A percentile compares a stretch with the other conserved stretches of the same genome.
Conservation (phyloP, 2,113 vertebrate genomes). For the Hippotragus niger region DNA sequence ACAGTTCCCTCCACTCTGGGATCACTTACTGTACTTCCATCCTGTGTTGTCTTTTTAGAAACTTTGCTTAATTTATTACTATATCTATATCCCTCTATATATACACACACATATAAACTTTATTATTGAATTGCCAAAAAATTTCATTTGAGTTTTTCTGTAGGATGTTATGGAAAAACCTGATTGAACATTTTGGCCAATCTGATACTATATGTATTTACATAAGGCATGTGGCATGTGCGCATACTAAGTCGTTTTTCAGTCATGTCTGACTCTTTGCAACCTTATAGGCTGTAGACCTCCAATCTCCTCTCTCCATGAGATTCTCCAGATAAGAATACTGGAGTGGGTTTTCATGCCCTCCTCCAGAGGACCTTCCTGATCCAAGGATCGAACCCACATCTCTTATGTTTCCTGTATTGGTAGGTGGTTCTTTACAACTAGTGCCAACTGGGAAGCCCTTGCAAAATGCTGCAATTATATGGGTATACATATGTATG, state of each 20-base stretch:
- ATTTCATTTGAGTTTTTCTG: not conserved
- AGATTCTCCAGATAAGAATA: not conserved
- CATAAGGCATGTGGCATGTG: not conserved
- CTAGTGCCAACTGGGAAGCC: not conserved
- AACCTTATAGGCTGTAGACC: not conserved
- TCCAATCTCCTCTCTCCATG: not conserved
- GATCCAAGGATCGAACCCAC: not conserved
- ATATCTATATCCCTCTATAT: not conserved
- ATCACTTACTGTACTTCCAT: not conserved
- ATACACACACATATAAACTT: too few relatives aligned
- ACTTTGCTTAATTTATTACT: not conserved
- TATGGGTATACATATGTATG: not conserved
- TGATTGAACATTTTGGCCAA: not conserved
- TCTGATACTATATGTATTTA: not conserved
- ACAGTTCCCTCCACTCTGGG: not conserved
- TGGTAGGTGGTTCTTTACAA: not conserved
- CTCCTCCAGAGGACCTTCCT: not conserved
- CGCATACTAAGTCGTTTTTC: fast-evolving
- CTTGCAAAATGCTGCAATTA: not conserved
- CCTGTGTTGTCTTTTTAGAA: not conserved
- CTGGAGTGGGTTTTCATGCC: not conserved
- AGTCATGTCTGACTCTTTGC: not conserved
- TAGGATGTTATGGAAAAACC: not conserved
- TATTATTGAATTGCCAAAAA: not conserved
- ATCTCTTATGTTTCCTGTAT: not conserved